Percentiles rank a stretch among this genome's conserved stretches.
phyloP scores from a whole-genome alignment of 2,888 invertebrate genomes.

The Hyles lineata region DNA sequence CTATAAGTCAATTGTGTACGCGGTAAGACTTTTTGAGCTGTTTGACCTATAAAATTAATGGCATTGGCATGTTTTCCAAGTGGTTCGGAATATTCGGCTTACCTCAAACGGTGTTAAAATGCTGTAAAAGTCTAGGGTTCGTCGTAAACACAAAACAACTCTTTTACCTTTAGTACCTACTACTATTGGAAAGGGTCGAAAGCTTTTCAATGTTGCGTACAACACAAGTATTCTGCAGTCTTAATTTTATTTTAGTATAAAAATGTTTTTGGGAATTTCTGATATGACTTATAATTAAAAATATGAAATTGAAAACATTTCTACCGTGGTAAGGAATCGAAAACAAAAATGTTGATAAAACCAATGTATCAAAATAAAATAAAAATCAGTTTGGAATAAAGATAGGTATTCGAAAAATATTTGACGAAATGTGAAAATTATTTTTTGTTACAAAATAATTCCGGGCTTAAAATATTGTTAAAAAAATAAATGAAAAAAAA shows the following conservation, averaged over 20 bases:
- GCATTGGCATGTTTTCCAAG: conserved; percentile 65
- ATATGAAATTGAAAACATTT: too few species aligned
- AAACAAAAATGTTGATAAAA: too few species aligned
- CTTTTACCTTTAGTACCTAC: neutral
- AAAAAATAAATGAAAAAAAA: too few species aligned
- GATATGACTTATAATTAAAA: too few species aligned
- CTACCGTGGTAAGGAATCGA: too few species aligned
- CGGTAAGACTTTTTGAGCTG: conserved; percentile 31
- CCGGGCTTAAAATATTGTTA: too few species aligned
- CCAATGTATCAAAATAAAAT: too few species aligned
- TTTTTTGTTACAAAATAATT: too few species aligned
- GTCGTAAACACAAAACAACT: neutral
- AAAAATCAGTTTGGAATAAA: neutral
- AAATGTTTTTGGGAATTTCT: too few species aligned
- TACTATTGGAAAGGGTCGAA: neutral
- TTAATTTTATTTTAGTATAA: too few species aligned
- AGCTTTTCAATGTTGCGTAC: neutral
- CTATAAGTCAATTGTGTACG: neutral
- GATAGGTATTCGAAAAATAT: neutral
- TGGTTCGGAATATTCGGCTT: conserved; percentile 44
- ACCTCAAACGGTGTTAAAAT: conserved; percentile 12
- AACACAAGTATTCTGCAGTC: neutral
- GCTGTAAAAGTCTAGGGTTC: conserved; percentile 7
- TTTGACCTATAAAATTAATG: conserved; percentile 69
- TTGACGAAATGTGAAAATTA: too few species aligned